phyloP scores from a whole-genome alignment of 2,797 vertebrate genomes.

The Cuculus canorus region DNA sequence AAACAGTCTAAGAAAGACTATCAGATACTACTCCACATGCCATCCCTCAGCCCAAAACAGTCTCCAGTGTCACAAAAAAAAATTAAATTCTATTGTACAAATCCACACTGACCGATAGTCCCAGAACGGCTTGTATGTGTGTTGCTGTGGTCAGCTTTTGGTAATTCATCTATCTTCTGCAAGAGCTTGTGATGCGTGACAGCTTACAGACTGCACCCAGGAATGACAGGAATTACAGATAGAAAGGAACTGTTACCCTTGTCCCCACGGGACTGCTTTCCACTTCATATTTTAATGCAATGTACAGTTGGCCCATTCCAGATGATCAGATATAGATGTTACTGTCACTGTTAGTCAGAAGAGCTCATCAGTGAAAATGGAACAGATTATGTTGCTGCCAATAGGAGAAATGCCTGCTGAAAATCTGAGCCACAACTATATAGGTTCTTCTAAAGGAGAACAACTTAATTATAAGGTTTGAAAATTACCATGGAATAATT shows the following conservation, averaged over 20 bases:
- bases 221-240: slow-evolving; percentile 48
- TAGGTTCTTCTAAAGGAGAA: slow-evolving; percentile 52
- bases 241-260: slow-evolving; percentile 9
- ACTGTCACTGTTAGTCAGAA: slow-evolving; percentile 47
- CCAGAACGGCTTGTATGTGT: neutral
- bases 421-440: slow-evolving; percentile 17
- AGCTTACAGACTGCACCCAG: slow-evolving; percentile 47
- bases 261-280: slow-evolving; percentile 19
- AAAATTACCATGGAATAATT: slow-evolving; percentile 65
- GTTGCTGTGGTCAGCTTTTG: slow-evolving; percentile 42
- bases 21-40: neutral
- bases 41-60: neutral
- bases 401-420: slow-evolving; percentile 30
- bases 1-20: neutral
- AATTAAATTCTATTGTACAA: neutral
- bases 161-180: neutral
- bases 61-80: neutral
- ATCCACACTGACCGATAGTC: neutral
- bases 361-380: slow-evolving; percentile 40
- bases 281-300: slow-evolving; percentile 52
- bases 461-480: slow-evolving; percentile 50
- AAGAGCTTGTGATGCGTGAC: neutral
- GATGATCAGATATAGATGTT: slow-evolving; percentile 60
- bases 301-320: slow-evolving; percentile 43
- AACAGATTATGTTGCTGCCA: slow-evolving; percentile 33